Base-by-base conservation (phyloP, 2,888 invertebrate species). In the Anoncus sp. region DNA sequence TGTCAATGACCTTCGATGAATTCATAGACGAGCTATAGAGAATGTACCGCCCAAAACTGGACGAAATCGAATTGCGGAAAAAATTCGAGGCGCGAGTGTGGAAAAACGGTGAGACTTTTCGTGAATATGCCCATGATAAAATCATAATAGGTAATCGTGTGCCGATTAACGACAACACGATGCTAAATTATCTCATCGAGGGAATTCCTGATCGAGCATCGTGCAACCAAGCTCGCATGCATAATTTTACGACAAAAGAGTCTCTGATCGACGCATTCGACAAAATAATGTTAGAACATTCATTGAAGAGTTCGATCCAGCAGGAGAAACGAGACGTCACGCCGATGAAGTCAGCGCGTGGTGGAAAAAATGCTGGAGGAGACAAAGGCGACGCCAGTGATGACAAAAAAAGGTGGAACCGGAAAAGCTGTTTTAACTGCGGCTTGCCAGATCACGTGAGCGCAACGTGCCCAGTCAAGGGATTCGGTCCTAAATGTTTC, bases 101-200 rank as follows among this genome's bases (percentile, higher is more conserved):
- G 27, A 74, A 70, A 69, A 40, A 24, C 0, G 27, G 45, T n/a
- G 77, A 73, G 40, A 45, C 76, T 10, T 80, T 78, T 10, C 78
- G 77, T 5, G 79, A 77, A 40, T 82, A 79, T 24, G 35, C 77
- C 4, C 81, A 80, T 38, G 69, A 76, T 0, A 62, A 81, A 40
- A 35, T 79, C 14, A 71, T 81, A n/a, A 67, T 81, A 1, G 82
- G 79, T 0, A 78, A 75, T 9, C 80, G 82, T n/a, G 77, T 59
- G 2, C 51, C 73, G 24, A 73, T 77, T 7, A 69, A 75, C 16
- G 7, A 53, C 2, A 40, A 49, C 14, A 53, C 63, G 1, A 38
- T 67, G 24, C 18, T 74, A 9, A 59, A 77, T 31, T 77, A 74
- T 35, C 49, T 73, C 6, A 76, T 76, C 3, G 76, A 77, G 16